Evolutionary conservation across 1,140 invertebrate genomes (phyloP).

Genomic region (Drosophila ananassae): DNA sequence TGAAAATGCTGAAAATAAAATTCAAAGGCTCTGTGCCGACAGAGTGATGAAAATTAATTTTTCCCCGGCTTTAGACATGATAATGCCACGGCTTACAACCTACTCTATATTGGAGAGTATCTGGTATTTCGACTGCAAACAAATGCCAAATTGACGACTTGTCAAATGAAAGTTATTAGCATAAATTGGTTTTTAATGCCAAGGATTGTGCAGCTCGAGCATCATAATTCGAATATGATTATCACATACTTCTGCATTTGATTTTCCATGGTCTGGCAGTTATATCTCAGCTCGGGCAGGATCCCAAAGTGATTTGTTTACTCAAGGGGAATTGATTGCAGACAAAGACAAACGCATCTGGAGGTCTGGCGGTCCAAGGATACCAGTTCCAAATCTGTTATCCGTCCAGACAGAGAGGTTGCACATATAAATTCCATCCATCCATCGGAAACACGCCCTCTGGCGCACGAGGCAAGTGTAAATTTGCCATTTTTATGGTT

Average conservation of each 20-base stretch:
- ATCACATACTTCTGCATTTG: slow-evolving; percentile 42
- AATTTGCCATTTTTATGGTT: slow-evolving; percentile 63
- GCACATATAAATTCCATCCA: slow-evolving; percentile 38
- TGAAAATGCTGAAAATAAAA: slow-evolving; percentile 28
- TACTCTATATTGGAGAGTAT: neutral
- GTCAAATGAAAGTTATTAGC: slow-evolving; percentile 38
- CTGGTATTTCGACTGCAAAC: slow-evolving; percentile 10
- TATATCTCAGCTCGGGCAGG: slow-evolving; percentile 26
- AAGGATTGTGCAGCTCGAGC: slow-evolving; percentile 19
- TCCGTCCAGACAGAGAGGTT: slow-evolving; percentile 7
- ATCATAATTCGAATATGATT: slow-evolving; percentile 40
- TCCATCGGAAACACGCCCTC: slow-evolving; percentile 24
- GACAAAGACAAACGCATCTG: slow-evolving; percentile 27
- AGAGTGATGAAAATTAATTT: slow-evolving; percentile 33
- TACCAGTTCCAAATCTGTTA: slow-evolving; percentile 16
- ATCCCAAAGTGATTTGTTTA: slow-evolving; percentile 60
- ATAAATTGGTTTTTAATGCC: slow-evolving; percentile 50
- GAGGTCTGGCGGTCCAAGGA: slow-evolving; percentile 36
- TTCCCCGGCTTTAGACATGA: slow-evolving; percentile 17
- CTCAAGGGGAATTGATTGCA: slow-evolving; percentile 63
- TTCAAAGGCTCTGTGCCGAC: slow-evolving; percentile 11
- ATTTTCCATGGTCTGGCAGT: slow-evolving; percentile 38
- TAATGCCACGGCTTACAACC: slow-evolving; percentile 29
- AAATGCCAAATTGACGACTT: slow-evolving; percentile 18
- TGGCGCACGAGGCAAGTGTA: slow-evolving; percentile 25